Evolutionary conservation across 2,113 vertebrate genomes (phyloP).

Genomic region (Calyptommatus sinebrachiatus): DNA sequence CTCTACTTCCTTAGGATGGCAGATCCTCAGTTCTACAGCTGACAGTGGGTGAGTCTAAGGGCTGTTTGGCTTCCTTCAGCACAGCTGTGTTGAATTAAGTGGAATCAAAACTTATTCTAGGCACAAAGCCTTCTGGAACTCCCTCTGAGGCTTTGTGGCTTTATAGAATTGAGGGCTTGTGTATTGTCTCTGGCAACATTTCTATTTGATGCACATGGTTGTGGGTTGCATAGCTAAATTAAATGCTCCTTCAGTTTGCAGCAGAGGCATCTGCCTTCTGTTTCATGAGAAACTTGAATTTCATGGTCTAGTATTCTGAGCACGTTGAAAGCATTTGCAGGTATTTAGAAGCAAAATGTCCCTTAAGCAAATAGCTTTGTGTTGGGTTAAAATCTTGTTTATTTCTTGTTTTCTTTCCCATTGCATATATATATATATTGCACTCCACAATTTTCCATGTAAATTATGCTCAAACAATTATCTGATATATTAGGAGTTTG

Average conservation of each 20-base stretch:
- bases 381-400: too few relatives aligned
- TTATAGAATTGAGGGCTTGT: slow-evolving; percentile 1
- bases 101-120: slow-evolving; percentile 13
- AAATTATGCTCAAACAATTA: too few relatives aligned
- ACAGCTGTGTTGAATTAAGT: not conserved
- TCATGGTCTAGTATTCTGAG: too few relatives aligned
- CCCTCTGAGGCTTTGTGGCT: slow-evolving; percentile 13
- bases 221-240: not conserved
- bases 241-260: not conserved
- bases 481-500: too few relatives aligned
- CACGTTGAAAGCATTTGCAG: too few relatives aligned
- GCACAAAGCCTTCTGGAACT: not conserved
- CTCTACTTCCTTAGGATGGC: not conserved
- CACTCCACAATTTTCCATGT: too few relatives aligned
- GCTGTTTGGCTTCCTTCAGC: not conserved
- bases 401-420: too few relatives aligned
- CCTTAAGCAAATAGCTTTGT: too few relatives aligned
- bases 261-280: not conserved
- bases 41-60: not conserved
- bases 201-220: not conserved
- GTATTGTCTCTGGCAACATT: not conserved
- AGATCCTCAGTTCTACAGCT: not conserved
- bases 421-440: too few relatives aligned
- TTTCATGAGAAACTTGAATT: not conserved
- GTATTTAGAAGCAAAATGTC: too few relatives aligned